These are phyloP conservation scores for Cichlasoma orientale DNA, from an alignment of 2,797 vertebrate species.

Conservation along the genomic window DNA sequence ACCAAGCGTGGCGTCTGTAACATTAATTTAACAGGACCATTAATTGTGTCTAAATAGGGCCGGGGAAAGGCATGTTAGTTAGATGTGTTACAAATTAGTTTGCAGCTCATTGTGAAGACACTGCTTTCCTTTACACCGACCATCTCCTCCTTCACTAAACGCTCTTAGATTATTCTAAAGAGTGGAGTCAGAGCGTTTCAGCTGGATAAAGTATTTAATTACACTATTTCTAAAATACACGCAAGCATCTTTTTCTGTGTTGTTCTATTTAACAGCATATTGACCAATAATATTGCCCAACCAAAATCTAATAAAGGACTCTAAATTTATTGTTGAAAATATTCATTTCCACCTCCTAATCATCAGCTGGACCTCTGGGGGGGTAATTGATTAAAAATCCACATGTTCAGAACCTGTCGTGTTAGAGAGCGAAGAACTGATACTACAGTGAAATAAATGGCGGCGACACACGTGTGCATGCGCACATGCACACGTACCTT, in stretches of 20 bases:
- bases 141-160: neutral
- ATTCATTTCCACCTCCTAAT: neutral
- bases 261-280: too few species aligned
- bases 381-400: neutral
- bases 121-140: neutral
- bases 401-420: slow-evolving; percentile 19
- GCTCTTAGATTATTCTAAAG: neutral
- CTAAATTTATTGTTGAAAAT: neutral
- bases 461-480: slow-evolving; percentile 5
- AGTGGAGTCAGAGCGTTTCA: neutral
- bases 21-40: neutral
- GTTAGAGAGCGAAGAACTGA: slow-evolving; percentile 1
- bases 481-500: slow-evolving; percentile 23
- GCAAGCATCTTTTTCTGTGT: neutral
- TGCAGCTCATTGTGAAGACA: neutral
- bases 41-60: too few species aligned
- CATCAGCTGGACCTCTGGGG: neutral
- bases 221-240: neutral
- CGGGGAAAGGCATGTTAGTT: too few species aligned
- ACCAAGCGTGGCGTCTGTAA: neutral
- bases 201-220: neutral
- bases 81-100: neutral
- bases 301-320: neutral
- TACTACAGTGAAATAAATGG: neutral
- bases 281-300: neutral